A percentile compares a stretch with the other conserved stretches of the same genome.
phyloP scores from a whole-genome alignment of 2,888 invertebrate species.

The Meandrusa payeni region DNA sequence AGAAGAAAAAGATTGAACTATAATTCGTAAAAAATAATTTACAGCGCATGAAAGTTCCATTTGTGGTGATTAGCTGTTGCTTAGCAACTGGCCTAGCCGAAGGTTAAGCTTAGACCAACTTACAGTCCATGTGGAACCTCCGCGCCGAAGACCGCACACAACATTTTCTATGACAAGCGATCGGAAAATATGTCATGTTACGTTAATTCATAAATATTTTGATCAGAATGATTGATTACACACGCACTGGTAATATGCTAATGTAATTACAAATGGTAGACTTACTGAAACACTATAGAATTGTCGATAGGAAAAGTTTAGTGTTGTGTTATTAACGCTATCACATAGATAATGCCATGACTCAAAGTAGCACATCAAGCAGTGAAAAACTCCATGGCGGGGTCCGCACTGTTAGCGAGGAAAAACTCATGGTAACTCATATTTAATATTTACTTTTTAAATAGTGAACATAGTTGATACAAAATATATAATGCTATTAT shows the following conservation, averaged over 20 bases:
- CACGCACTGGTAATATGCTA: too few relatives aligned
- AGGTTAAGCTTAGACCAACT: slow-evolving; percentile 63
- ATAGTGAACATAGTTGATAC: too few relatives aligned
- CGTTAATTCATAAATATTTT: slow-evolving; percentile 21
- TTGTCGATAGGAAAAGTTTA: slow-evolving; percentile 23
- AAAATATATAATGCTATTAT: too few relatives aligned
- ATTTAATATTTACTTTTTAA: too few relatives aligned
- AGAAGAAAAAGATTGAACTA: not conserved
- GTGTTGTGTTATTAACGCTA: slow-evolving; percentile 25
- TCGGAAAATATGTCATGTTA: slow-evolving; percentile 18
- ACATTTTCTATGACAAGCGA: slow-evolving; percentile 33
- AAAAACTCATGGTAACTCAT: slow-evolving; percentile 67
- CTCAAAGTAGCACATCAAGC: slow-evolving; percentile 56
- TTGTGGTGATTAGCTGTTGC: slow-evolving; percentile 75
- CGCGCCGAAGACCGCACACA: slow-evolving; percentile 41
- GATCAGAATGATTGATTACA: slow-evolving; percentile 29
- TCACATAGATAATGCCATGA: slow-evolving; percentile 52
- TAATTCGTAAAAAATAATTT: slow-evolving; percentile 4
- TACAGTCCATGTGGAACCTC: slow-evolving; percentile 65
- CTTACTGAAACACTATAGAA: not conserved
- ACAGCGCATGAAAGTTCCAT: slow-evolving; percentile 60
- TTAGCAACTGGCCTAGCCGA: slow-evolving; percentile 59
- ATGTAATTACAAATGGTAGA: slow-evolving; percentile 8
- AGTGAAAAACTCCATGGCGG: slow-evolving; percentile 59
- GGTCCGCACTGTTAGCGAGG: slow-evolving; percentile 64